phyloP scores from a whole-genome alignment of 2,113 vertebrate genomes.

The Rafetus swinhoei region DNA sequence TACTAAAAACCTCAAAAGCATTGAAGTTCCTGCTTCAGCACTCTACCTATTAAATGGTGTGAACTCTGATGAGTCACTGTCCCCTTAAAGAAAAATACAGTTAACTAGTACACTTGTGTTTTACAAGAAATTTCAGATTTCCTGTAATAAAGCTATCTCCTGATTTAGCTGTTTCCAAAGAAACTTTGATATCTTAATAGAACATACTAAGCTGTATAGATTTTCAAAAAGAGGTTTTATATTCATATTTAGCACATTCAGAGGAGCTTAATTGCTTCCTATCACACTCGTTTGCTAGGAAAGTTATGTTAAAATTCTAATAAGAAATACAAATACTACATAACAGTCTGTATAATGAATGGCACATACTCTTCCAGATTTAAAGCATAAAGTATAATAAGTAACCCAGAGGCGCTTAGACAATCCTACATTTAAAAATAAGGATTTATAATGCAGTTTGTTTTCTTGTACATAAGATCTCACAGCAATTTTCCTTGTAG shows the following conservation, averaged over 20 bases:
- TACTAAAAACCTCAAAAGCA: neutral
- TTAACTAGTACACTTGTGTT: neutral
- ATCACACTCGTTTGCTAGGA: constrained; percentile 38
- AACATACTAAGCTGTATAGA: constrained; percentile 3
- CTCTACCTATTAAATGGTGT: neutral
- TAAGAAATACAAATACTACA: constrained; percentile 74
- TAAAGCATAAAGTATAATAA: constrained; percentile 73
- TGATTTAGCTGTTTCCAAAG: constrained; percentile 35
- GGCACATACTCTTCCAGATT: constrained; percentile 69
- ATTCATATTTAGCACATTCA: constrained; percentile 71
- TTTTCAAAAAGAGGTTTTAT: constrained; percentile 44
- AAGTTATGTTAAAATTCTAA: constrained; percentile 34
- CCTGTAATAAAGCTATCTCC: constrained; percentile 28
- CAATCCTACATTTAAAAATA: neutral
- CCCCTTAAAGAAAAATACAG: neutral
- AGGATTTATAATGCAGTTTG: neutral
- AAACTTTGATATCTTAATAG: neutral
- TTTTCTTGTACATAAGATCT: neutral
- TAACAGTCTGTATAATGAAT: constrained; percentile 65
- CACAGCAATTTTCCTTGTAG: neutral
- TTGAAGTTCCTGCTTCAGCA: constrained; percentile 9
- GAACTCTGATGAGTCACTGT: neutral
- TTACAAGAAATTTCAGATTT: constrained; percentile 21
- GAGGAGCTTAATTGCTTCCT: constrained; percentile 28
- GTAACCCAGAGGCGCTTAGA: constrained; percentile 25